Base-by-base conservation (phyloP, 2,797 vertebrate species). In the Platalea minor region DNA sequence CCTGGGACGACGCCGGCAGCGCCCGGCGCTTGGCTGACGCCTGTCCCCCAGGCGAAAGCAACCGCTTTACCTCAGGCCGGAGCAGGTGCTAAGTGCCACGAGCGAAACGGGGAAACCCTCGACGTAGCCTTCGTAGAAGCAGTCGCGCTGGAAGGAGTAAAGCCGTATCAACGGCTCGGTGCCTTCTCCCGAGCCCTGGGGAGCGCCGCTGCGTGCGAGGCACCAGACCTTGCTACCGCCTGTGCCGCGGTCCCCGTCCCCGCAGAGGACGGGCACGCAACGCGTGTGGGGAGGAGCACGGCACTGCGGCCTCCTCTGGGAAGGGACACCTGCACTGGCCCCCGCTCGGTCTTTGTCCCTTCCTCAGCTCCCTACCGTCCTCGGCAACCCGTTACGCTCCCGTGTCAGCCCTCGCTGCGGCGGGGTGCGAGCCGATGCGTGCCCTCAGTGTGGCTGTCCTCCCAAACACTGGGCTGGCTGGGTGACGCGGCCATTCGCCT, bases 1-100 rank as follows among this genome's bases (percentile, higher is more conserved):
- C 26, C 8, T 7, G 37, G 39, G 37, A 65, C 3, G 9, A 17
- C 48, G 29, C 19, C 25, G 15, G 14, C 23, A 5, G 23, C 0
- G 5, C 39, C 17, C 2, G 5, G 51, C 2, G 0, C 37, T 54
- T 2, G 1, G 19, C 21, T 8, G 21, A 10, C 1, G 12, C 51
- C 29, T 8, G 39, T 72, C 29, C 69, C 50, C 39, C 69, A 12
- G 0, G 3, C 39, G 15, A 54, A 54, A 23, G 50, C 35, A 31
- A 51, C 48, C 2, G 3, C 76, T 23, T 29, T 78, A 78, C 76
- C 76, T 78, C 60, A 78, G 76, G 48, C 60, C 76, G 0, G 76
- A 43, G 76, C 76, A 78, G 39, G 15, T 43, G 48, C 76, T 64
- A 28, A 78, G 76, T 3, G 25, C 76, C 48, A 64, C 76, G 2